Evolutionary conservation across 2,888 invertebrate species (phyloP).

Genomic region (Hydrotaea diabolus): DNA sequence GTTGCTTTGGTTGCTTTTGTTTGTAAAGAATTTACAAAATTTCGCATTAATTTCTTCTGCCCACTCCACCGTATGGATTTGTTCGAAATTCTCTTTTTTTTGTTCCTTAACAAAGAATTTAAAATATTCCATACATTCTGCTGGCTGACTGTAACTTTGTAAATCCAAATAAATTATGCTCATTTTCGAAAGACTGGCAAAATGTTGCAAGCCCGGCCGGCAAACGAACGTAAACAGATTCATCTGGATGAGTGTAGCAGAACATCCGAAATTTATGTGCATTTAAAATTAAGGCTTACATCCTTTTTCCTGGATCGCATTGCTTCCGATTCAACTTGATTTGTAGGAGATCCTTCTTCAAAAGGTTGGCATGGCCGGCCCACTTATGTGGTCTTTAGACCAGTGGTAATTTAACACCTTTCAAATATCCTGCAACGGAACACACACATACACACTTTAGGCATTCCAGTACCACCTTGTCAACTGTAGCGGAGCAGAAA

Average conservation of each 20-base stretch:
- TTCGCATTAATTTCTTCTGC: conserved; percentile 31
- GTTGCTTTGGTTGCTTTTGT: conserved; percentile 3
- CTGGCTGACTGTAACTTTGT: neutral
- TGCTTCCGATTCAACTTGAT: conserved; percentile 57
- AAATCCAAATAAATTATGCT: conserved; percentile 55
- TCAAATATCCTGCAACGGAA: neutral
- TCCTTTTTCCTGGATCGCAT: conserved; percentile 43
- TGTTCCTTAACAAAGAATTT: neutral
- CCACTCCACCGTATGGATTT: neutral
- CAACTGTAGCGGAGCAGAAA: conserved; percentile 13
- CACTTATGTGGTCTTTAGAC: conserved; percentile 62
- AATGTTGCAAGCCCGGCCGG: neutral
- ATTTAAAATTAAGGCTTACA: conserved; percentile 44
- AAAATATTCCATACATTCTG: conserved; percentile 12
- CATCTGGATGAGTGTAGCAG: neutral
- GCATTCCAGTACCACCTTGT: neutral
- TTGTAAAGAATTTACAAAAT: conserved; percentile 45
- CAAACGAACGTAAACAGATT: neutral
- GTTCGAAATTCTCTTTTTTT: neutral
- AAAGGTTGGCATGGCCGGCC: neutral
- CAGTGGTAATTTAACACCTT: conserved; percentile 61
- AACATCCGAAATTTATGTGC: conserved; percentile 23
- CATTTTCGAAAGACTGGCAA: conserved; percentile 59
- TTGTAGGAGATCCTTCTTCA: conserved; percentile 10
- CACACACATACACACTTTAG: neutral